Evolutionary conservation across 2,797 vertebrate species (phyloP), one percentile per base, ranked within the genome.

Genomic region (Sternarchorhynchus goeldii): DNA sequence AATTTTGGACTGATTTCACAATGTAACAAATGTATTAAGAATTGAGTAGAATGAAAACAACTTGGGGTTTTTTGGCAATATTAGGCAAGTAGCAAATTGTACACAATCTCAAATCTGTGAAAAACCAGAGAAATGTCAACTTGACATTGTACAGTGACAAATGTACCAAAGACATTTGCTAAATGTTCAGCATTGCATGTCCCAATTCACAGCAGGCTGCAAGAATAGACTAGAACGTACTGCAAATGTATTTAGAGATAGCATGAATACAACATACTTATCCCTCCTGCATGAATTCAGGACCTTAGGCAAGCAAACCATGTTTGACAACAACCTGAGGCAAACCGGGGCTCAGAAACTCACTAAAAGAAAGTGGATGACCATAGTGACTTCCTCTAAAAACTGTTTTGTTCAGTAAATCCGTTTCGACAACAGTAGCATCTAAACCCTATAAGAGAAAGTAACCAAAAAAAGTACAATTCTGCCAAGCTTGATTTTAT

Each of bases 341-440:
- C 63, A 65, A 41, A 36, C 63, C 12, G 3, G n/a, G 63, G 63
- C 20, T 65, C n/a, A 65, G 63, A 20, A n/a, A 14, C 34, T 65
- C 14, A 18, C 63, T 65, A 12, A 12, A 39, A n/a, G 32, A 17
- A 34, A 29, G 36, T 34, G 34, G 3, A 36, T 36, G 4, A 36
- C 34, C 4, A 36, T 36, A 36, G 59, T 77, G 59, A 8, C 45
- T 58, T 58, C 25, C 16, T 59, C 20, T 57, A 62, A 63, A 58
- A 16, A 70, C 55, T 20, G 32, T 57, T 63, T 77, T 77, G 21
- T 39, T 18, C 39, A 32, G 36, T 21, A 62, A 77, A 68, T 77
- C 63, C 63, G 39, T 65, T 20, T 20, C 7, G 1, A 34, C 31
- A 65, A 65, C 63, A 65, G 20, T 12, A 20, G 2, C 63, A 39